Base-by-base conservation (phyloP, 2,888 invertebrate species). In the Thalpophila matura region DNA sequence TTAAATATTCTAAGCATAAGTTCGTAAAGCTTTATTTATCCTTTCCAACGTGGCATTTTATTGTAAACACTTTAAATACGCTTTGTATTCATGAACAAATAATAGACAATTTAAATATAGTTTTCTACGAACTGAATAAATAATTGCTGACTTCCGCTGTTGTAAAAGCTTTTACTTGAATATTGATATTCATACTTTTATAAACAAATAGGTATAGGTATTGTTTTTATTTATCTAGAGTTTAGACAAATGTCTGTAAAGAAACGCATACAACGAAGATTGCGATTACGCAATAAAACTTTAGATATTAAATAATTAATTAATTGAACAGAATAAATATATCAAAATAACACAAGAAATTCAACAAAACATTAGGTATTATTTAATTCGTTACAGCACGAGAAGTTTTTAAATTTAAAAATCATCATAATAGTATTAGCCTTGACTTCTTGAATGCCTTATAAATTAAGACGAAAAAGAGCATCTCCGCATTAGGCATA, bases 1-100 rank as follows among this genome's bases (percentile, higher is more conserved):
- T 47, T 57, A 63, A 64, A 60, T 69, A 69, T 66, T 77, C 57
- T 58, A 22, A 43, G 49, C 43, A 42, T 35, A 55, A 61, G 40
- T 61, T 57, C 18, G 33, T 46, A 45, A 57, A 58, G 49, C 7
- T 67, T 56, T 61, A 55, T 59, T 75, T 55, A 42, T 29, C 10
- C 33, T 26, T 33, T 40, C 9, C 14, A 43, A 46, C 10, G 24
- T 37, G 46, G 18, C 24, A 7, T 55, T 45, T 46, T 42, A 33
- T 9, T 60, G 24, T 47, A 12, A 31, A 42, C 27, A 67, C 16
- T 46, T 35, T 6, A 24, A 54, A 40, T 16, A 43, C 24, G 20
- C 37, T 57, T 57, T 59, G 54, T 57, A 61, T 66, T 72, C 50
- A 56, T 29, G 14, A 51, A 55, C 31, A 53, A 62, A 51, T 40